Base-by-base conservation (phyloP, 2,888 invertebrate genomes). In the Parnassius glacialis region DNA sequence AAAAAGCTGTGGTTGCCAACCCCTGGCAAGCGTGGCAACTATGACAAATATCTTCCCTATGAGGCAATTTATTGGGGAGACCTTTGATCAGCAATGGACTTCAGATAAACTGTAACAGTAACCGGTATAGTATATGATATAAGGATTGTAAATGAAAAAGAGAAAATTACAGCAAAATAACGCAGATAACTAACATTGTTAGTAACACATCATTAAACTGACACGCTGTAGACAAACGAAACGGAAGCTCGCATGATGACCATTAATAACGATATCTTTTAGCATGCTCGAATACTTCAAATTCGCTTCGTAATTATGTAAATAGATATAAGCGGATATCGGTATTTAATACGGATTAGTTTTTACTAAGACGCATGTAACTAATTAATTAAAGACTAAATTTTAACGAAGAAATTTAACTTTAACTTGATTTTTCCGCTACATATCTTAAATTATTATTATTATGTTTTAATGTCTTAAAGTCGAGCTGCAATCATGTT, bases 191-290 rank as follows among this genome's bases (percentile, higher is more conserved):
- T 47, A 41, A 59, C 44, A 57, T 53, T 48, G 51, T 45, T 42
- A 44, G 53, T 25, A 52, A 57, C 42, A 25, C 48, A 53, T 16
- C 44, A 57, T 54, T 58, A 62, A 11, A 58, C 43, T 42, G 41
- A 42, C 11, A 57, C 52, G 57, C 52, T 41, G 47, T 10, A 41
- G 57, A 42, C 45, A 48, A 41, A 53, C 47, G 9, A 43, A 54
- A 58, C 61, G 61, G 61, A 62, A 58, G 58, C 50, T 58, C 41
- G 62, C 62, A 58, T 58, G 62, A n/a, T 50, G 20, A 20, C n/a
- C 34, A 47, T 59, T 52, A 53, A 59, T 59, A 54, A 60, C 42
- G 16, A 54, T 54, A 42, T 11, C 53, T 54, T 62, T 58, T 58
- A 53, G 51, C 57, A 58, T 54, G 52, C n/a, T 61, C 52, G 54